A percentile compares a stretch with the other conserved stretches of the same genome.
phyloP scores from a whole-genome alignment of 2,888 invertebrate genomes.

The Melanargia galathea region DNA sequence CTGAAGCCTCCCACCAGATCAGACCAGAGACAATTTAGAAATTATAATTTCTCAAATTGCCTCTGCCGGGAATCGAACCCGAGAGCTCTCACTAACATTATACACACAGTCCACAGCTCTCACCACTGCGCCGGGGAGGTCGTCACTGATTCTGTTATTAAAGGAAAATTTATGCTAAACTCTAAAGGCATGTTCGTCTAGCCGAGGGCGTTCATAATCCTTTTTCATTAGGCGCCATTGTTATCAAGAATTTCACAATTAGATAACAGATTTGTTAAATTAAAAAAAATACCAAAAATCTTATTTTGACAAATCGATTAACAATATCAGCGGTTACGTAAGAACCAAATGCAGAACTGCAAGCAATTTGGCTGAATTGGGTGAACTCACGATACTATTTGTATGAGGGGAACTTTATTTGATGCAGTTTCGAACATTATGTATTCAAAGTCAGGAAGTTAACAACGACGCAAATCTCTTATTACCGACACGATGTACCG shows the following conservation, averaged over 20 bases:
- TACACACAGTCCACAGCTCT: too few species aligned
- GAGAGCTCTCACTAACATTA: too few species aligned
- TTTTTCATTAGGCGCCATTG: too few species aligned
- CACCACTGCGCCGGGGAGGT: too few species aligned
- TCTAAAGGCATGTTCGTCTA: too few species aligned
- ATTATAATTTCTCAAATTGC: too few species aligned
- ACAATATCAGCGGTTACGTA: constrained; percentile 14
- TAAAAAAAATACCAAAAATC: not conserved
- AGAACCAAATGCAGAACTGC: constrained; percentile 21
- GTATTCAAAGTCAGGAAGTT: constrained; percentile 18
- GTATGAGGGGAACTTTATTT: constrained; percentile 12
- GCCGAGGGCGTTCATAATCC: too few species aligned
- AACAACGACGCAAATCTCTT: constrained; percentile 11
- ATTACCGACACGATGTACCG: constrained; percentile 1
- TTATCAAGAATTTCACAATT: not conserved
- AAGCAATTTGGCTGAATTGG: constrained; percentile 18
- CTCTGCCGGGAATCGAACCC: too few species aligned
- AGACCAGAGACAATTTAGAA: too few species aligned
- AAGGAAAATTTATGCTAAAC: too few species aligned
- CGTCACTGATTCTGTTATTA: too few species aligned
- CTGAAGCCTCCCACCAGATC: too few species aligned
- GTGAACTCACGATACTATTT: constrained; percentile 19
- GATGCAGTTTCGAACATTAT: constrained; percentile 18
- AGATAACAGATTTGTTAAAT: not conserved
- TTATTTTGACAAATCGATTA: constrained; percentile 10